Evolutionary conservation across 2,113 vertebrate species (phyloP), one percentile per base, ranked within the genome.

Genomic region (Condylura cristata): DNA sequence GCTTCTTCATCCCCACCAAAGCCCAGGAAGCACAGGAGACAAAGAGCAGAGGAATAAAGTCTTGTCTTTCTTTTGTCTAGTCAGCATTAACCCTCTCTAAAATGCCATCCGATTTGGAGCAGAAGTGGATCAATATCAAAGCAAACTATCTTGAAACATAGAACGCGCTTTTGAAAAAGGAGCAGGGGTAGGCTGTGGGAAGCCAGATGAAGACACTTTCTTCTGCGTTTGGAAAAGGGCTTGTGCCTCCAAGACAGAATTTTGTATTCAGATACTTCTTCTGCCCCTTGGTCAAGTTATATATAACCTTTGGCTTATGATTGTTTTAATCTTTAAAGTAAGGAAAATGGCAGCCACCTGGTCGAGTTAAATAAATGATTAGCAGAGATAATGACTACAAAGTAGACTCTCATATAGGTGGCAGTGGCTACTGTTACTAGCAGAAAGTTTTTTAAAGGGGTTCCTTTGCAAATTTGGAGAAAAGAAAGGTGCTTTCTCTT

Each of bases 401-500:
- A 82, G 10, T 48, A 91, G 53, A 5, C 24, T 65, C 41, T 56
- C 24, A 16, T 17, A 8, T 83, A 86, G 66, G 9, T 74, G 37
- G 24, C 48, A 48, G 39, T 60, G 92, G 85, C 71, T 86, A 13
- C 58, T 90, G 2, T 86, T 82, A 44, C 86, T 92, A 91, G 41
- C 32, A 78, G 61, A 84, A 44, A 84, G 58, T 80, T 89, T 83
- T 80, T 24, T 79, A 41, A 46, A 86, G 58, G n/a, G 32, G 26
- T 41, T 96, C 53, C 37, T 79, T 81, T 74, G 53, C 79, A 87
- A 61, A 24, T 60, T 53, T 89, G 37, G 44, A 22, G 94, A 75
- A 41, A 68, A 89, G 34, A 53, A 91, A 86, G 93, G 46, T 65
- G n/a, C 71, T 94, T 34, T 95, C 37, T 96, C 41, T 82, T 93